phyloP scores from a whole-genome alignment of 2,797 vertebrate species.

The Nyctalus aviator region DNA sequence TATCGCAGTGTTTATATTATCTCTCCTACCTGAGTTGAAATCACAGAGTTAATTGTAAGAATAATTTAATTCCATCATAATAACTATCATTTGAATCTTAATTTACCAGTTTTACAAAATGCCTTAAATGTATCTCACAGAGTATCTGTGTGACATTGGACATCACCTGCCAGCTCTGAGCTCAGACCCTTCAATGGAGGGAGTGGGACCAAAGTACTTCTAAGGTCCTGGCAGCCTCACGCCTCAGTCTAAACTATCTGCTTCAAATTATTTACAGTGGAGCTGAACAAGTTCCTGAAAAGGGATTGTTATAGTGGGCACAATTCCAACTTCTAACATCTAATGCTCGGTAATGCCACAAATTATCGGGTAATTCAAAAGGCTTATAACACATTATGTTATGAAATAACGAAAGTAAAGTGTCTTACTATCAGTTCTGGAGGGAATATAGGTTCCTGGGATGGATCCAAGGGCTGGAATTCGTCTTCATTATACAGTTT shows the following conservation, averaged over 20 bases:
- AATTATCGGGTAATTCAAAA: not conserved
- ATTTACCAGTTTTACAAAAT: not conserved
- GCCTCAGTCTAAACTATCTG: no score
- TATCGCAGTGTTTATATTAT: not conserved
- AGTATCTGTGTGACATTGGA: not conserved
- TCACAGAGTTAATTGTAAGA: not conserved
- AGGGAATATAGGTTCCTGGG: conserved; percentile 96
- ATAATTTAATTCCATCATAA: not conserved
- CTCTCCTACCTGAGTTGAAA: not conserved
- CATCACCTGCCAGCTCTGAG: not conserved
- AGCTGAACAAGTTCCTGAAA: not conserved
- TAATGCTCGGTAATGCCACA: not conserved
- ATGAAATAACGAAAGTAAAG: not conserved
- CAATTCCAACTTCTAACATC: not conserved
- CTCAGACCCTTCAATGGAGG: not conserved
- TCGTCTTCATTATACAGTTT: conserved; percentile 89
- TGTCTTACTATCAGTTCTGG: conserved; percentile 94
- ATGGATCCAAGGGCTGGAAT: conserved; percentile 92
- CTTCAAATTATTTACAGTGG: not conserved
- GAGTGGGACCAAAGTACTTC: not conserved
- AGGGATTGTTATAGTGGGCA: not conserved
- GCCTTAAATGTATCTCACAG: not conserved
- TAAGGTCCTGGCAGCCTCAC: not conserved
- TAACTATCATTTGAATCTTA: not conserved
- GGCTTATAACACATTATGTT: no score